These are phyloP conservation scores for Distichodus sexfasciatus DNA, from an alignment of 2,797 vertebrate genomes.

Conservation along the genomic window DNA sequence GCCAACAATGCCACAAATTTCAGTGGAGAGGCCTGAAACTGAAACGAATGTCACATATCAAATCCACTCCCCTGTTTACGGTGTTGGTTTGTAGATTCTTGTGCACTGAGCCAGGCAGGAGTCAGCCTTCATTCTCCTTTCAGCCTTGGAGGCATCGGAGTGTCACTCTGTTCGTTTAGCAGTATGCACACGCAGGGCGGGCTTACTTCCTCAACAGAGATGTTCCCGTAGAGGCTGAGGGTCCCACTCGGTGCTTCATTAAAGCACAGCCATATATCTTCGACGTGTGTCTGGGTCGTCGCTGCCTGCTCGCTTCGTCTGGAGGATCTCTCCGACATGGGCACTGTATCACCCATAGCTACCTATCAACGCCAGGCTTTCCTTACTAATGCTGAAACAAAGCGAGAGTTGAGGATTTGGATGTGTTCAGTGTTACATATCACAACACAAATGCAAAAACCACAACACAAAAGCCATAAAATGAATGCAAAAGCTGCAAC, in stretches of 20 bases:
- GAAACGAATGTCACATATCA: not conserved
- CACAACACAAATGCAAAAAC: no score
- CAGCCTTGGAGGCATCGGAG: conserved; percentile 55
- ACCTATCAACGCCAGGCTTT: conserved; percentile 68
- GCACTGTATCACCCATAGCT: conserved; percentile 75
- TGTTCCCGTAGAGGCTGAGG: conserved; percentile 64
- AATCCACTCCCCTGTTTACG: conserved; percentile 24
- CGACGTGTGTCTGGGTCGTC: conserved; percentile 56
- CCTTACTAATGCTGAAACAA: conserved; percentile 75
- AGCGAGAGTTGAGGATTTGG: conserved; percentile 51
- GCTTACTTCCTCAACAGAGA: conserved; percentile 68
- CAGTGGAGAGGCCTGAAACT: not conserved
- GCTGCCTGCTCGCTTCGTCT: conserved; percentile 57
- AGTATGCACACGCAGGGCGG: conserved; percentile 56
- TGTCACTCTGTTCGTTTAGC: conserved; percentile 59
- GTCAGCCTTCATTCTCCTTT: conserved; percentile 43
- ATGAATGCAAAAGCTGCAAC: no score
- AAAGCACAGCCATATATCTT: conserved; percentile 72
- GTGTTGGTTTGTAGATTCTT: conserved; percentile 25
- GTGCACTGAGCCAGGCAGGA: conserved; percentile 36
- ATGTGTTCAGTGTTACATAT: no score
- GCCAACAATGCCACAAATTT: not conserved
- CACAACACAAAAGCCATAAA: no score
- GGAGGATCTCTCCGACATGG: conserved; percentile 62
- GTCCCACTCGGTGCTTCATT: conserved; percentile 72